Evolutionary conservation across 2,113 vertebrate genomes (phyloP).

Genomic region (Phaethornis superciliosus): DNA sequence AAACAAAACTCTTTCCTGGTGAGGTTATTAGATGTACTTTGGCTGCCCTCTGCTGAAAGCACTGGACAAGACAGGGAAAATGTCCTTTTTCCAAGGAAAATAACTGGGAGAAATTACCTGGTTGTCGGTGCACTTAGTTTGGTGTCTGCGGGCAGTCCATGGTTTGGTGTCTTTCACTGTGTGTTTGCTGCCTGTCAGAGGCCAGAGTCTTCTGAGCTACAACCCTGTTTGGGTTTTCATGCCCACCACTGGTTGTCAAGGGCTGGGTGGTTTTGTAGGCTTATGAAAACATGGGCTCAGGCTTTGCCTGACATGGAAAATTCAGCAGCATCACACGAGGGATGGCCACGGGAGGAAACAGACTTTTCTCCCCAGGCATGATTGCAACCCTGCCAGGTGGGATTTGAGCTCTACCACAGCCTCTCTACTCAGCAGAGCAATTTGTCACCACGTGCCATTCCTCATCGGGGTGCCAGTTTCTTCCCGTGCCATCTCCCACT

Average conservation of each 20-base stretch:
- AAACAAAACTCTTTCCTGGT: neutral
- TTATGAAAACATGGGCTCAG: neutral
- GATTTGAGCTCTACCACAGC: neutral
- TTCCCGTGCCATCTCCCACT: neutral
- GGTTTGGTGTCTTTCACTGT: neutral
- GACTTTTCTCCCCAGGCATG: neutral
- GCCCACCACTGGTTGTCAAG: neutral
- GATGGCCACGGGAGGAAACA: neutral
- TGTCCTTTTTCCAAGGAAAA: neutral
- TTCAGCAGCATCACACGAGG: neutral
- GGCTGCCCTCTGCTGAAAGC: constrained; percentile 79
- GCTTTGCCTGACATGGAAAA: neutral
- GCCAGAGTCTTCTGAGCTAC: neutral
- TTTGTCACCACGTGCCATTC: accelerated
- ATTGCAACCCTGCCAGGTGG: accelerated
- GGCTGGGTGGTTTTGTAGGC: neutral
- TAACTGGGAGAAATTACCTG: neutral
- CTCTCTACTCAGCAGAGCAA: neutral
- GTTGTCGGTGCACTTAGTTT: accelerated
- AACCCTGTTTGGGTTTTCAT: neutral
- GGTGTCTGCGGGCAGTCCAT: accelerated
- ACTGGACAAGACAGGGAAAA: neutral
- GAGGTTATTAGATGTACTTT: constrained; percentile 24
- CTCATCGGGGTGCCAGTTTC: accelerated
- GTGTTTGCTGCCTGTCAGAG: neutral